These are phyloP conservation scores for Epinotia demarniana DNA, from an alignment of 2,888 invertebrate genomes.

Conservation along the genomic window DNA sequence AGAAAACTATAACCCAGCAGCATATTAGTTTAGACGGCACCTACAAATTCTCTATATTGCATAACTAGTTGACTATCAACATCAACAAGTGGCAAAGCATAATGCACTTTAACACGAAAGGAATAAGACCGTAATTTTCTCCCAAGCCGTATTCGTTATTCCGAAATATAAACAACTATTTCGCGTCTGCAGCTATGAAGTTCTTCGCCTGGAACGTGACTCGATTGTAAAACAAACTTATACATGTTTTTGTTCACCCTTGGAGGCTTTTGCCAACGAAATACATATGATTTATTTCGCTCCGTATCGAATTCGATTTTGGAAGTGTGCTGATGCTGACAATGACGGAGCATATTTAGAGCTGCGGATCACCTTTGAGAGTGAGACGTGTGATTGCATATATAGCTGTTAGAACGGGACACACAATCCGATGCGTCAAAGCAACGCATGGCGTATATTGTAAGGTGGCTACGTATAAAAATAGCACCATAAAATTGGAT, in stretches of 20 bases:
- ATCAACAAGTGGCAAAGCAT: constrained; percentile 1
- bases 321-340: constrained; percentile 38
- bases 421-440: constrained; percentile 26
- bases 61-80: constrained; percentile 14
- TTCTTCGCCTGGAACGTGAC: constrained; percentile 49
- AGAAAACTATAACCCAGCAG: constrained; percentile 24
- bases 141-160: constrained; percentile 43
- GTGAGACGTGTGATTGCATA: constrained; percentile 5
- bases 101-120: constrained; percentile 35
- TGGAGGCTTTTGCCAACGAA: constrained; percentile 47
- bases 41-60: not conserved
- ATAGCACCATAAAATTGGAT: constrained; percentile 32
- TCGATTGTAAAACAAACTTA: constrained; percentile 48
- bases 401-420: not conserved
- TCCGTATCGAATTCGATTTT: constrained; percentile 33
- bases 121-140: constrained; percentile 42
- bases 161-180: constrained; percentile 49
- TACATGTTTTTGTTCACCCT: constrained; percentile 51
- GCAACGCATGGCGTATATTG: constrained; percentile 1
- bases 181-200: constrained; percentile 50
- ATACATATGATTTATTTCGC: constrained; percentile 49
- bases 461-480: constrained; percentile 27
- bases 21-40: constrained; percentile 4
- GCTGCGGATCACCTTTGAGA: constrained; percentile 10
- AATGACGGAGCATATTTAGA: constrained; percentile 19